A percentile compares a stretch with the other conserved stretches of the same genome.
These are phyloP conservation scores for Melikaiella ostensackeni DNA, from an alignment of 2,888 invertebrate species.

Conservation along the genomic window DNA sequence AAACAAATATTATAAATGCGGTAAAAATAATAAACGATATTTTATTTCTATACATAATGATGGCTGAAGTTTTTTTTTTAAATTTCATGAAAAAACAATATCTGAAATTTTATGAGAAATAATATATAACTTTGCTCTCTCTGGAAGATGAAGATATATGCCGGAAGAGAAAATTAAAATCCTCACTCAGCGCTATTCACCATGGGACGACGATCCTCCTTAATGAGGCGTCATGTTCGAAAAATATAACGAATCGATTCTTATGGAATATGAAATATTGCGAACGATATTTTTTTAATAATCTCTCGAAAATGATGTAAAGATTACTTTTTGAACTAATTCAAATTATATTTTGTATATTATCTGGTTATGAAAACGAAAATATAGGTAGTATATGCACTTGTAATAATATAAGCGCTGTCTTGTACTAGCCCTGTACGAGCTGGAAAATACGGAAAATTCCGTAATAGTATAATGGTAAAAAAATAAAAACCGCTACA, in stretches of 20 bases:
- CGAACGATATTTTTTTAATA: neutral
- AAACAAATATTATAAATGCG: neutral
- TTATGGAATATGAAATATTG: neutral
- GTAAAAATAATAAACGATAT: neutral
- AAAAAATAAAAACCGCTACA: too few species aligned
- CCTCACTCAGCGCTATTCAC: neutral
- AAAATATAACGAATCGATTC: neutral
- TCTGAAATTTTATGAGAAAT: neutral
- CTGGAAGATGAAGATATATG: too few species aligned
- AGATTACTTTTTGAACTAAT: neutral
- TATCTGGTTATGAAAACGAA: too few species aligned
- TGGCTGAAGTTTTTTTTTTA: too few species aligned
- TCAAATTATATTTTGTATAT: neutral
- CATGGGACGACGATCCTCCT: neutral
- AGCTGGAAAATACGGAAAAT: too few species aligned
- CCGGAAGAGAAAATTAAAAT: too few species aligned
- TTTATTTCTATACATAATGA: neutral
- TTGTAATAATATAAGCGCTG: too few species aligned
- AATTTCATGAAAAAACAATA: too few species aligned
- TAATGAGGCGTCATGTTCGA: neutral
- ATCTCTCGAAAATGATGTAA: neutral
- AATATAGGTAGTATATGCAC: too few species aligned
- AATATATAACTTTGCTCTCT: neutral
- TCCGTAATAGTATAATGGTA: too few species aligned
- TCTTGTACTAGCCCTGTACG: too few species aligned